Evolutionary conservation across 2,797 vertebrate genomes (phyloP), one percentile per base, ranked within the genome.

Genomic region (Enteromius paludinosus): DNA sequence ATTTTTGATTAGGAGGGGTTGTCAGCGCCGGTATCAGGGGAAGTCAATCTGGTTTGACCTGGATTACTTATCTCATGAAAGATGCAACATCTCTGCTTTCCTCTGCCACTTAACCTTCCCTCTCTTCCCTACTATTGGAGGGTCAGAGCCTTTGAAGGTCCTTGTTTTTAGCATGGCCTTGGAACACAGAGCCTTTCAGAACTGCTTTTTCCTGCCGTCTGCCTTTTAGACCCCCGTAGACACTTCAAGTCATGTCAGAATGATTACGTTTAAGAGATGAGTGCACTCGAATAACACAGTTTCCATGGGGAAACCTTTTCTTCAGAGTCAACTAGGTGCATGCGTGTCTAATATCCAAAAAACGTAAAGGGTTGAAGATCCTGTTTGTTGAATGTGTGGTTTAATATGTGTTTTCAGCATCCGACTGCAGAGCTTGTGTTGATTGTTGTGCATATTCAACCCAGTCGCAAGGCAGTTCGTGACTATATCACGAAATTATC

Each of bases 21-120:
- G 64, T 25, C 79, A 35, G 68, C n/a, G 20, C 18, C 33, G 35
- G 30, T 77, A n/a, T 76, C 59, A 75, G 38, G 30, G 41, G 69
- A 41, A 83, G 74, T 73, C 41, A 35, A 20, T 86, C 74, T 43
- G 72, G 25, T 73, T 65, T 84, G 76, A 70, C 70, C 71, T 83
- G 59, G 77, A 82, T 76, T 66, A 52, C 38, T 64, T 17, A 56
- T 33, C 66, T 62, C 66, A 83, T 83, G 56, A 83, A 83, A 85
- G 54, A 74, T 83, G 81, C 69, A 84, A 38, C 62, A 49, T 75
- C 62, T 56, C 49, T 61, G 33, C 25, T 84, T 76, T 83, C 64
- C 35, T 35, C 74, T 75, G 68, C 47, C 61, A 52, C 56, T 66
- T 23, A 33, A 15, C 15, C 25, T 4, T 38, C 12, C 64, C 14